Percentiles rank a stretch among this genome's conserved stretches.
Conservation (phyloP, 2,797 vertebrate genomes). For the Chrosomus eos region DNA sequence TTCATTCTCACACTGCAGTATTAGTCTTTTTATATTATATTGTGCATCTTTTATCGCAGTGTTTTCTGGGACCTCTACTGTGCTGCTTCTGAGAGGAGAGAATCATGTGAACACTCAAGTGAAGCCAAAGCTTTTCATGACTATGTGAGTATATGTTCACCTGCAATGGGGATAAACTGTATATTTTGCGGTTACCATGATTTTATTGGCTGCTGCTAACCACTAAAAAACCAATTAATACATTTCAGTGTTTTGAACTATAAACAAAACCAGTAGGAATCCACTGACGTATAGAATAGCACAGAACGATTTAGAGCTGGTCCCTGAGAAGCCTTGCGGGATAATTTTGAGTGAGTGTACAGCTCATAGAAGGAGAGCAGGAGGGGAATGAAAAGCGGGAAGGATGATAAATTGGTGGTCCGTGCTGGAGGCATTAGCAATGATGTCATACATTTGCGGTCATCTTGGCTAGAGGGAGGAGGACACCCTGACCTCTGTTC, state of each 20-base stretch:
- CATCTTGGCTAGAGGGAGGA: constrained; percentile 72
- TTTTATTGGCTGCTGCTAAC: neutral
- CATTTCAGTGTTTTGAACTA: neutral
- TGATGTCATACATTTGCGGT: constrained; percentile 78
- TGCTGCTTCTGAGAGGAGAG: constrained; percentile 86
- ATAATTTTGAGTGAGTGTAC: constrained; percentile 20
- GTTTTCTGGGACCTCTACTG: constrained; percentile 92
- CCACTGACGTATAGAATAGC: neutral
- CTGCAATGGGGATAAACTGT: neutral
- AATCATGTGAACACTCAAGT: constrained; percentile 89
- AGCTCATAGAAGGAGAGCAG: constrained; percentile 44
- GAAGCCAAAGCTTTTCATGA: constrained; percentile 92
- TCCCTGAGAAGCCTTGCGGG: constrained; percentile 22
- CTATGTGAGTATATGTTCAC: constrained; percentile 79
- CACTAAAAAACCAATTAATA: neutral
- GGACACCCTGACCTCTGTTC: constrained; percentile 73
- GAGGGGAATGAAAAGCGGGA: constrained; percentile 51
- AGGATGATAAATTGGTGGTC: constrained; percentile 62
- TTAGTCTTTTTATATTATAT: neutral
- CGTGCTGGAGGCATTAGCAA: constrained; percentile 68
- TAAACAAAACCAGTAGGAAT: constrained; percentile 17
- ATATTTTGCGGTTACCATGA: neutral
- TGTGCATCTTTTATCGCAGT: constrained; percentile 69
- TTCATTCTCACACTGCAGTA: neutral
- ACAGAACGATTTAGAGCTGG: neutral